Evolutionary conservation across 2,888 invertebrate genomes (phyloP), one percentile per base, ranked within the genome.

Genomic region (Bombylius discolor): DNA sequence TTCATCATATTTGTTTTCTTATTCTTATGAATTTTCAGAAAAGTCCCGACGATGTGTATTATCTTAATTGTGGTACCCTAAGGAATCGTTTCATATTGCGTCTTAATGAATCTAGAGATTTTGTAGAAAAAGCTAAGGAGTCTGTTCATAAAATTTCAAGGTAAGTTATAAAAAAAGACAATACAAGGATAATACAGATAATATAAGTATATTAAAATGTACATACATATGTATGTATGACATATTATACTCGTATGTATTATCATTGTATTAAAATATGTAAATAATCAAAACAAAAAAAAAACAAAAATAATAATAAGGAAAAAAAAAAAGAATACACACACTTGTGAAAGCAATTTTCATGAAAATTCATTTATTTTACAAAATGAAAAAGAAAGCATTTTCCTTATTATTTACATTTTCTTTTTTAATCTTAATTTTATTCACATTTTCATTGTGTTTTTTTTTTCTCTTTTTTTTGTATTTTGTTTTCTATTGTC

Each of bases 31-130:
- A 13, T 56, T 60, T 61, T 55, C 64, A 73, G 72, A 68, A 70
- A 58, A 73, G 71, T 64, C 70, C 72, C 9, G 72, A 74, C 60
- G 61, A 62, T 53, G 70, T 74, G 47, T 73, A 74, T 58, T 73
- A 73, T 59, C 64, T 74, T 9, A 74, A 74, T 61, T 74, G 74
- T 58, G 74, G 74, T 39, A 73, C 72, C 7, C 63, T 73, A 53
- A 66, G 74, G 33, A 73, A 72, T 66, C 72, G 73, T 47, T 74
- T 74, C 58, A 72, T 73, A 60, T 58, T 74, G 58, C 74, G 74
- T 13, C 64, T 74, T 47, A 74, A 73, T 61, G 73, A 73, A 61
- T 73, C 74, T 34, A 67, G 72, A 52, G 73, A 74, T 61, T 64
- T 71, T 58, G 71, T 74, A 58, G 74, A 74, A 61, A 68, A 70